Conservation (phyloP, 2,888 invertebrate species). For the Lasioglossum vierecki region DNA sequence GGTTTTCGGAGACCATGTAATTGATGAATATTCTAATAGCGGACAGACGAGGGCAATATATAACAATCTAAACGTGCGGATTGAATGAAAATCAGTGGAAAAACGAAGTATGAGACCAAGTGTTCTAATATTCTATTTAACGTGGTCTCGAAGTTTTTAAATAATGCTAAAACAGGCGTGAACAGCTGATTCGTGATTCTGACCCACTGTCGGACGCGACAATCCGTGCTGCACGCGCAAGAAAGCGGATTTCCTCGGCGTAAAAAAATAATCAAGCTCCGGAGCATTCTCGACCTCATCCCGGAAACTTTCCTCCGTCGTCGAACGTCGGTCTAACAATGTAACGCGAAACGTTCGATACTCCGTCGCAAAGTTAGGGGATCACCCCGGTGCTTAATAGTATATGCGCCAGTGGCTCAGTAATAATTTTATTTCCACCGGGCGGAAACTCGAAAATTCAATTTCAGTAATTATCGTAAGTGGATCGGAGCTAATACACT, state of each 20-base stretch:
- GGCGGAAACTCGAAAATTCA: conserved; percentile 42
- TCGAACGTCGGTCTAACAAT: neutral
- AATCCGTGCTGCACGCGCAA: neutral
- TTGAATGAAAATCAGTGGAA: too few species aligned
- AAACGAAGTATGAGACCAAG: too few species aligned
- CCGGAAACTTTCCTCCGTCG: neutral
- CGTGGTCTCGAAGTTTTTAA: too few species aligned
- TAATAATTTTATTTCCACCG: conserved; percentile 30
- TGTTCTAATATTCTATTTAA: too few species aligned
- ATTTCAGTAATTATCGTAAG: conserved; percentile 56
- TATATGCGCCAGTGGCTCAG: conserved; percentile 7
- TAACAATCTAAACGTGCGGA: too few species aligned
- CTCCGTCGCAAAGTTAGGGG: conserved; percentile 5
- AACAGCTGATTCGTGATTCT: too few species aligned
- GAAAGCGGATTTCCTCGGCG: neutral
- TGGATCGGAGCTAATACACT: conserved; percentile 53
- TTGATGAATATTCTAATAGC: too few species aligned
- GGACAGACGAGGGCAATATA: too few species aligned
- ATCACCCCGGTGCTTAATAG: conserved; percentile 2
- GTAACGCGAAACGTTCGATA: conserved; percentile 9
- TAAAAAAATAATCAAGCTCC: neutral
- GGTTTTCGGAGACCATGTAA: too few species aligned
- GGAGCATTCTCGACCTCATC: neutral
- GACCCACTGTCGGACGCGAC: neutral
- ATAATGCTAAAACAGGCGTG: too few species aligned